Evolutionary conservation across 2,797 vertebrate genomes (phyloP).

Genomic region (Takifugu rubripes): DNA sequence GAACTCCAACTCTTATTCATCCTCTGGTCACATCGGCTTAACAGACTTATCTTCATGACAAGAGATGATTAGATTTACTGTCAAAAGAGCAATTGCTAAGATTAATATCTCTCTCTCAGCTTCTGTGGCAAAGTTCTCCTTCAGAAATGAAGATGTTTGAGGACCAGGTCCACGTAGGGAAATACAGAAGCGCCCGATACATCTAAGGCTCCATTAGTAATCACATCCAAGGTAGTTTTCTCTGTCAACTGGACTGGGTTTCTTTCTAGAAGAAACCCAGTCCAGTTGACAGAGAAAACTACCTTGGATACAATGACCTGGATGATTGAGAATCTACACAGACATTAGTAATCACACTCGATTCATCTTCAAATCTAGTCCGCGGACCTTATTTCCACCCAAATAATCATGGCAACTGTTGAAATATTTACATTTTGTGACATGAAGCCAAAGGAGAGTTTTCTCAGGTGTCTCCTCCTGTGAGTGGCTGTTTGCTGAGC

Average conservation of each 20-base stretch:
- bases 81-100: conserved; percentile 46
- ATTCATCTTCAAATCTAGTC: too few species aligned
- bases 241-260: too few species aligned
- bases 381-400: too few species aligned
- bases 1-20: conserved; percentile 43
- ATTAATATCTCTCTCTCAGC: conserved; percentile 43
- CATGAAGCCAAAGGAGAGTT: background rate
- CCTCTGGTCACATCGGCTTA: conserved; percentile 24
- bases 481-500: conserved; percentile 15
- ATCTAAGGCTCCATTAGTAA: conserved; percentile 19
- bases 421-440: too few species aligned
- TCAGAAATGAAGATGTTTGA: conserved; percentile 26
- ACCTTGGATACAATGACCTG: too few species aligned
- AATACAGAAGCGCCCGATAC: conserved; percentile 25
- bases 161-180: conserved; percentile 19
- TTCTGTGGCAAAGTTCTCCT: conserved; percentile 28
- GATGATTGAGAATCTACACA: too few species aligned
- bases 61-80: conserved; percentile 45
- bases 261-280: too few species aligned
- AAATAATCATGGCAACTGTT: too few species aligned
- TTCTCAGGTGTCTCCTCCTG: conserved; percentile 11
- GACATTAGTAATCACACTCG: conserved; percentile 2
- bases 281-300: too few species aligned
- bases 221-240: too few species aligned
- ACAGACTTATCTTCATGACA: conserved; percentile 42